Conservation (phyloP, 2,113 vertebrate species). For the Heterotilapia buettikoferi region DNA sequence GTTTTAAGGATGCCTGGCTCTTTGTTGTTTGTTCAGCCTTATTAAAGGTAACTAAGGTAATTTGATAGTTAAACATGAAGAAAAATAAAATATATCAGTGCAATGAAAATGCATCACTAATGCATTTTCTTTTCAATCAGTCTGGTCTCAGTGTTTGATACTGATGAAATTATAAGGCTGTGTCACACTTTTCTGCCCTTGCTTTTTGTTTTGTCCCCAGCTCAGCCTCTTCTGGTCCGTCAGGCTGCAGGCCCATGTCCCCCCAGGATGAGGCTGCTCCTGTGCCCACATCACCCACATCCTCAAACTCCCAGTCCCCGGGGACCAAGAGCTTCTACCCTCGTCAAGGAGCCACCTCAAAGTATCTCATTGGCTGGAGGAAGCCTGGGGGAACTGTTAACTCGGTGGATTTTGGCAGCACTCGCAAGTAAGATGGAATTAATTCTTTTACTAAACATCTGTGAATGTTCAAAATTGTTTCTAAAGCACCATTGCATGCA, state of each 20-base stretch:
- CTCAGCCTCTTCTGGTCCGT: conserved; percentile 82
- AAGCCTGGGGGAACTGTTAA: conserved; percentile 97
- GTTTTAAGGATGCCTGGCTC: neutral
- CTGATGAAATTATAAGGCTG: neutral
- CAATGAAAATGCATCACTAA: neutral
- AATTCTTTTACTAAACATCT: neutral
- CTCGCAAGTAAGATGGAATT: conserved; percentile 85
- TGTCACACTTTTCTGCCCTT: neutral
- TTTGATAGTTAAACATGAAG: neutral
- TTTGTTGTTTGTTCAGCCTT: neutral
- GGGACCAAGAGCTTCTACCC: conserved; percentile 96
- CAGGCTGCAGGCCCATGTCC: conserved; percentile 74
- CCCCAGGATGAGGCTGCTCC: conserved; percentile 82
- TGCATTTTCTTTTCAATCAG: neutral
- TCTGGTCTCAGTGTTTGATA: accelerated
- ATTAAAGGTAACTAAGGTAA: neutral
- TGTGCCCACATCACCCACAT: conserved; percentile 72
- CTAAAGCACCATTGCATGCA: neutral
- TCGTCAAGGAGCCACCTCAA: conserved; percentile 95
- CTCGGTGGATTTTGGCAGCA: conserved; percentile 96
- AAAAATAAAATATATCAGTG: neutral
- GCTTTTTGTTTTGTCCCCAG: neutral
- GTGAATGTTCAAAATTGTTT: neutral
- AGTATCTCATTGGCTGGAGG: conserved; percentile 98
- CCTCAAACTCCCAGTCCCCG: conserved; percentile 79